Base-by-base conservation (phyloP, 2,888 invertebrate species). In the Galerucella pusilla region DNA sequence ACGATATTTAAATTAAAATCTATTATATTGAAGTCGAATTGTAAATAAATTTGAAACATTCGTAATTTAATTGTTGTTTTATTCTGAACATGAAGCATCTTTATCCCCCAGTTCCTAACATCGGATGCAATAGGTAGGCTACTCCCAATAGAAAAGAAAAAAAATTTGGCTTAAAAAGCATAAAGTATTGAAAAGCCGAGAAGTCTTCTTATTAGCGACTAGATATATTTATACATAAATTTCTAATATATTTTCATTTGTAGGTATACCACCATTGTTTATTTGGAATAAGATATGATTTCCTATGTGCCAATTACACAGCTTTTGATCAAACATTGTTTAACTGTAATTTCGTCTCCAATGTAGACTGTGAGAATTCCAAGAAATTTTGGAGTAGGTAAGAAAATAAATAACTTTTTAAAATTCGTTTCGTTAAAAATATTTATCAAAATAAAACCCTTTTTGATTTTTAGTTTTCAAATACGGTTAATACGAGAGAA, bases 241-340 rank as follows among this genome's bases (percentile, higher is more conserved):
- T 10, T 9, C 16, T 10, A 16, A 11, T 20, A 16, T 60, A 9
- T 42, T 60, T 60, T 67, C 49, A 49, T 74, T 89, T 45, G 10
- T 88, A 97, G 97, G 92, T 97, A 0, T 97, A 97, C 88, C 97
- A 97, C 86, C 96, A 97, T 86, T 97, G 97, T 84, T 90, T 97
- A 10, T 94, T 90, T 86, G 96, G 96, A 16, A 94, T 93, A 12
- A 90, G 97, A 35, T 96, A 94, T 88, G 97, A 97, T 88, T 97
- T 97, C 89, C 90, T 97, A 68, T 97, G 97, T 88, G 97, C 97
- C 81, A 97, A 97, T 88, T 97, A 96, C 89, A 97, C 97, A 6
- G 96, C 97, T 57, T 97, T 97, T 86, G 97, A 97, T 85, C 97
- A 97, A 88, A 94, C 93, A 85, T 97, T 96, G 1, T 97, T 97